Conservation (phyloP, 2,113 vertebrate genomes). For the Elachura formosa region DNA sequence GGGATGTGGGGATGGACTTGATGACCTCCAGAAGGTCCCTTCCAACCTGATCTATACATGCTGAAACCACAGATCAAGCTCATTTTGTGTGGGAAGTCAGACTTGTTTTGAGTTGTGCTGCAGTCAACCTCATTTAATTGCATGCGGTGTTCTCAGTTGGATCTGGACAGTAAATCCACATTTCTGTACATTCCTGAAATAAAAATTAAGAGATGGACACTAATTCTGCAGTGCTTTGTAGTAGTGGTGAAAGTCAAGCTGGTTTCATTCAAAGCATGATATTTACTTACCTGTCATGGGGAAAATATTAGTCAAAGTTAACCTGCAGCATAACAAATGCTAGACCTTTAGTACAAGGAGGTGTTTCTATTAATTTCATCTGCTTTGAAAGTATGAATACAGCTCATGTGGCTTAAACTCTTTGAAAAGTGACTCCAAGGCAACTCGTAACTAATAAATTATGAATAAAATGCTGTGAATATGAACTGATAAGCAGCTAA, state of each 20-base stretch:
- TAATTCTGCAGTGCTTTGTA: not conserved
- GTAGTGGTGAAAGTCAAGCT: not conserved
- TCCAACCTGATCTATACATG: not conserved
- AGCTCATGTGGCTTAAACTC: not conserved
- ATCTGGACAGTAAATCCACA: not conserved
- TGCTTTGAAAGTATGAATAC: not conserved
- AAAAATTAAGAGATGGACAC: not conserved
- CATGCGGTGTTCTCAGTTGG: not conserved
- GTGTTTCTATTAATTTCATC: not conserved
- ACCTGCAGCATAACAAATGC: not conserved
- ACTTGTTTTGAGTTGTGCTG: not conserved
- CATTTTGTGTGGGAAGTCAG: not conserved
- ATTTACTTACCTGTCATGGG: not conserved
- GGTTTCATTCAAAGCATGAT: not conserved
- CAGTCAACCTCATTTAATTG: not conserved
- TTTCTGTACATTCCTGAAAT: not conserved
- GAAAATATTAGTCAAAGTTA: not conserved
- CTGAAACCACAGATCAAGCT: not conserved
- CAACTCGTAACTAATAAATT: not conserved
- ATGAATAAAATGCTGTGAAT: constrained; percentile 11
- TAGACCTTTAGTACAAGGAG: not conserved
- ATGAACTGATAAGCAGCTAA: constrained; percentile 30
- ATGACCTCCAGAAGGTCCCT: not conserved
- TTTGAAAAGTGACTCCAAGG: not conserved
- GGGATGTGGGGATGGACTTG: fast-evolving